Conservation (phyloP, 64 coral and sea anemone genomes). For the Montipora capricornis region DNA sequence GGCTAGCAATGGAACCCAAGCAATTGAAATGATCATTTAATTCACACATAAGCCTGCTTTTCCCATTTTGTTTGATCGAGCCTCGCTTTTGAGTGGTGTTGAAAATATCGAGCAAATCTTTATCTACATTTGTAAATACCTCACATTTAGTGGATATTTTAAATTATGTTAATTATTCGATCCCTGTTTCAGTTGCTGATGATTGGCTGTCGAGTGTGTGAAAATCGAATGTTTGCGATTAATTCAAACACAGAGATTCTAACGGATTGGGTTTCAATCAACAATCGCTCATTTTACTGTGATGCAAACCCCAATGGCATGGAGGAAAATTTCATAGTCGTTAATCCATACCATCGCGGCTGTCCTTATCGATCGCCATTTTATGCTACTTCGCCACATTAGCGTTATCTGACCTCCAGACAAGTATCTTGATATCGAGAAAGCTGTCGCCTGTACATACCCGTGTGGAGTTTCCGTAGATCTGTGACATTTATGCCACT, state of each 20-base stretch:
- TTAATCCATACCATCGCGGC: conserved; percentile 11
- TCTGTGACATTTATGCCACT: conserved; percentile 46
- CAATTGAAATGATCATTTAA: too few species aligned
- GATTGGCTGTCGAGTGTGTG: conserved; percentile 31
- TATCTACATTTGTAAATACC: conserved; percentile 6
- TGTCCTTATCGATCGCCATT: conserved; percentile 26
- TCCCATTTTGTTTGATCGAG: too few species aligned
- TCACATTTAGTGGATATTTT: conserved; percentile 10
- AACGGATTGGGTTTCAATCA: background rate
- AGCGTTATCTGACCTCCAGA: conserved; percentile 53
- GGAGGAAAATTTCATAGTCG: conserved; percentile 28
- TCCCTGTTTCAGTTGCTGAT: conserved; percentile 1
- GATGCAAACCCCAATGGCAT: conserved; percentile 19
- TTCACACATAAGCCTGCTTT: too few species aligned
- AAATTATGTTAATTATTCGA: conserved; percentile 48
- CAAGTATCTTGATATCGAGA: background rate
- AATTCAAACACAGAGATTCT: conserved; percentile 18
- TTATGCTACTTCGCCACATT: conserved; percentile 43
- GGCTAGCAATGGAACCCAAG: too few species aligned
- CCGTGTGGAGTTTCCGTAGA: conserved; percentile 14
- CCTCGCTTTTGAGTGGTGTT: background rate
- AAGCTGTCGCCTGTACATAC: background rate
- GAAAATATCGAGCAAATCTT: conserved; percentile 24
- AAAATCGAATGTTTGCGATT: conserved; percentile 37
- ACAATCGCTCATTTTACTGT: conserved; percentile 57